Evolutionary conservation across 1,140 invertebrate genomes (phyloP).

Genomic region (Mycetomoellerius zeteki): DNA sequence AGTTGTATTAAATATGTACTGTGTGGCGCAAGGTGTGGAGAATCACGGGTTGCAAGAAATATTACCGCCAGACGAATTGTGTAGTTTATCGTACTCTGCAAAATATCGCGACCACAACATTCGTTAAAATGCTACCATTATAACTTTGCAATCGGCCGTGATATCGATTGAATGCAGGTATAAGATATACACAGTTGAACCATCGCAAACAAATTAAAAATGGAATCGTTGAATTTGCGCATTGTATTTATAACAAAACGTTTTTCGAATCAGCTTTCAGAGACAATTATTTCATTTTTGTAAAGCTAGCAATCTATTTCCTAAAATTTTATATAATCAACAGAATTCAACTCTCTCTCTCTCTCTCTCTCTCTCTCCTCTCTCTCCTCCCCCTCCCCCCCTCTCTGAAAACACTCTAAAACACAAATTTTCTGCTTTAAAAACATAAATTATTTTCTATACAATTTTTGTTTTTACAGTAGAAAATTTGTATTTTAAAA

Average conservation of each 20-base stretch:
- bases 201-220: constrained; percentile 29
- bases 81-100: constrained; percentile 8
- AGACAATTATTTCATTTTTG: not conserved
- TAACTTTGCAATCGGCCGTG: constrained; percentile 3
- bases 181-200: not conserved
- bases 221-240: not conserved
- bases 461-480: too few relatives aligned
- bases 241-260: constrained; percentile 3
- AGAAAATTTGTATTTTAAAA: too few relatives aligned
- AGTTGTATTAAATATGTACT: not conserved
- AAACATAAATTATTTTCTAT: too few relatives aligned
- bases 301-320: not conserved
- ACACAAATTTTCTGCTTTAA: too few relatives aligned
- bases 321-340: not conserved
- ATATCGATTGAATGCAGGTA: not conserved
- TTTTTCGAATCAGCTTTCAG: not conserved
- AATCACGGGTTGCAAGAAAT: not conserved
- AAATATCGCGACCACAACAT: not conserved
- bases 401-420: too few relatives aligned
- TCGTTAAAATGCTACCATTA: constrained; percentile 7
- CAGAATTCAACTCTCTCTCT: not conserved
- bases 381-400: too few relatives aligned
- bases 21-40: too few relatives aligned
- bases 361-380: too few relatives aligned
- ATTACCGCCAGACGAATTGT: not conserved